Percentiles rank a stretch among this genome's conserved stretches.
These are phyloP conservation scores for Clostera curtula DNA, from an alignment of 2,888 invertebrate genomes.

Conservation along the genomic window DNA sequence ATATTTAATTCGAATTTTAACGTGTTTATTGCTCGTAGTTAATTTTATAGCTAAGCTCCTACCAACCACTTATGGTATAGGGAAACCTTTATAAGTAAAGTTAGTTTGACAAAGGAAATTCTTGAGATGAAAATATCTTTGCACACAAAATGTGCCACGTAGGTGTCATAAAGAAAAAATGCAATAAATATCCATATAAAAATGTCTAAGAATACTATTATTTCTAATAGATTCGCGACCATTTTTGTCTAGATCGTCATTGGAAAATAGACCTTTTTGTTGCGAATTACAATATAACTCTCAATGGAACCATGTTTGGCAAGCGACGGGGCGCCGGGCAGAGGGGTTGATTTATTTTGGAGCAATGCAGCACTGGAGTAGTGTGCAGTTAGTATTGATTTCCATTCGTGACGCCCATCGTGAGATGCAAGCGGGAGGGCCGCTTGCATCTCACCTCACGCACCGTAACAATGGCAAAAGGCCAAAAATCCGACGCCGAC, in stretches of 20 bases:
- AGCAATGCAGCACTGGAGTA: slow-evolving; percentile 72
- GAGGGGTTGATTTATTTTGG: slow-evolving; percentile 70
- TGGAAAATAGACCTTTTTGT: slow-evolving; percentile 19
- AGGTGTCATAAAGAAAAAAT: slow-evolving; percentile 13
- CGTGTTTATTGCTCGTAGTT: too few relatives aligned
- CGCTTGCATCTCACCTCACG: slow-evolving; percentile 59
- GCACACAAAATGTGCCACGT: slow-evolving; percentile 2
- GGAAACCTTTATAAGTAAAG: too few relatives aligned
- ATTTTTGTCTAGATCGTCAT: slow-evolving; percentile 20
- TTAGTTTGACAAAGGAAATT: too few relatives aligned
- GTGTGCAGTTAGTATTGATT: slow-evolving; percentile 76
- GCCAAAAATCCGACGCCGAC: slow-evolving; percentile 45
- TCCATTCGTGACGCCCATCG: slow-evolving; percentile 63
- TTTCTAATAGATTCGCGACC: slow-evolving; percentile 44
- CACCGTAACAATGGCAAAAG: slow-evolving; percentile 59
- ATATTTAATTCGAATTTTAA: too few relatives aligned
- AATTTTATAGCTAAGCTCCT: too few relatives aligned
- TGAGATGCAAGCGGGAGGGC: too few relatives aligned
- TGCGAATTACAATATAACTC: slow-evolving; percentile 28
- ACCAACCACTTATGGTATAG: too few relatives aligned
- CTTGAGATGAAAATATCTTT: neutral
- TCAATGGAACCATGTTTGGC: slow-evolving; percentile 39
- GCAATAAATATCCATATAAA: slow-evolving; percentile 19
- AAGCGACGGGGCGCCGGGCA: slow-evolving; percentile 53
- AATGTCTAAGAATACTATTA: slow-evolving; percentile 32